A percentile compares a stretch with the other conserved stretches of the same genome.
Evolutionary conservation across 2,888 invertebrate genomes (phyloP).

Genomic region (Anoplius nigerrimus): DNA sequence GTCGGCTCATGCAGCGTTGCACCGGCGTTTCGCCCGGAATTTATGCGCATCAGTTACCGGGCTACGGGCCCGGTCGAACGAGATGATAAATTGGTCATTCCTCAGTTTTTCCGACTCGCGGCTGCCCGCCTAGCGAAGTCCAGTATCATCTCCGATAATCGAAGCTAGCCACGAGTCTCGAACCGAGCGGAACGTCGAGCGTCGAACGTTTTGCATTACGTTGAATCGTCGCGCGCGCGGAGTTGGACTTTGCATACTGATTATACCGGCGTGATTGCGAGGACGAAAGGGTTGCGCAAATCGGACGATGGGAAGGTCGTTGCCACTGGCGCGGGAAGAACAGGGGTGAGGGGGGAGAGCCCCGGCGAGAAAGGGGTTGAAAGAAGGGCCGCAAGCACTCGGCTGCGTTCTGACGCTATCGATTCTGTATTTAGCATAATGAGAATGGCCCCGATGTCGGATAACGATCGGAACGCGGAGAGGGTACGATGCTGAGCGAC

Average conservation of each 20-base stretch:
- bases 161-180: no score
- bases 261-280: constrained; percentile 59
- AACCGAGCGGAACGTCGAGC: constrained; percentile 9
- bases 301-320: constrained; percentile 53
- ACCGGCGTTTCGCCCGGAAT: constrained; percentile 57
- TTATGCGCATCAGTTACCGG: constrained; percentile 66
- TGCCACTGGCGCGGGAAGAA: constrained; percentile 42
- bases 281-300: constrained; percentile 59
- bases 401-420: constrained; percentile 66
- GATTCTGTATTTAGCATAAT: constrained; percentile 73
- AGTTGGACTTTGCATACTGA: constrained; percentile 63
- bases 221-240: constrained; percentile 45
- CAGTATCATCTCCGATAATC: constrained; percentile 28
- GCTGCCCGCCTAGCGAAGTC: background rate
- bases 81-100: constrained; percentile 55
- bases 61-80: constrained; percentile 21
- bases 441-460: constrained; percentile 61
- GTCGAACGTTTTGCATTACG: constrained; percentile 17
- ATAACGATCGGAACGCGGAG: constrained; percentile 54
- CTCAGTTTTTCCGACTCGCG: constrained; percentile 29
- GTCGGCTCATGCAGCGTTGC: constrained; percentile 43
- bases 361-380: constrained; percentile 17
- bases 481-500: constrained; percentile 41
- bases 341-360: constrained; percentile 17
- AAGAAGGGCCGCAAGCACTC: constrained; percentile 20